Conservation (phyloP, 1,140 invertebrate genomes). For the Caerostris darwini region DNA sequence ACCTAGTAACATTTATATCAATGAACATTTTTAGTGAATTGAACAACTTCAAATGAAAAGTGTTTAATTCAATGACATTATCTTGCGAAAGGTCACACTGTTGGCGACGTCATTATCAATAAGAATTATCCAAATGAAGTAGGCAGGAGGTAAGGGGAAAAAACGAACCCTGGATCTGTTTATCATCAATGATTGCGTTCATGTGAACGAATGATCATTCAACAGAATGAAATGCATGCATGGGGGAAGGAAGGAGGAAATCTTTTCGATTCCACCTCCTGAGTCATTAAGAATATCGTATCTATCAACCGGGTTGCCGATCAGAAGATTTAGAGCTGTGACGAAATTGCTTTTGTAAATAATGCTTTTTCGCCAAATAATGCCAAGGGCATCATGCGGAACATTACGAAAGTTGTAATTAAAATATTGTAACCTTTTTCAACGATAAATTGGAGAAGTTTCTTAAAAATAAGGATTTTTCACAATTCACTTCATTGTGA, state of each 20-base stretch:
- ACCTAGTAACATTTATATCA: too few species aligned
- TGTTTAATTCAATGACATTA: background rate
- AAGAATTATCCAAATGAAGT: slow-evolving; percentile 12
- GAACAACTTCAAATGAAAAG: too few species aligned
- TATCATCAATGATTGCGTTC: background rate
- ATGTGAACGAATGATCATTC: background rate
- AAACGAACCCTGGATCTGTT: background rate
- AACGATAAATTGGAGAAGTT: too few species aligned
- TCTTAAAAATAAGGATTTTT: too few species aligned
- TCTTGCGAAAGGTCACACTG: background rate
- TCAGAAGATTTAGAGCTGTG: background rate
- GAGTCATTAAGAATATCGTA: background rate
- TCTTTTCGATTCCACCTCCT: background rate
- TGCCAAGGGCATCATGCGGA: background rate
- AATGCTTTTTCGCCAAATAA: background rate
- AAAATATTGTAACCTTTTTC: too few species aligned
- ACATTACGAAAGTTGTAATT: too few species aligned
- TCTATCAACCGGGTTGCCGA: background rate
- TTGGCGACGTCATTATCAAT: background rate
- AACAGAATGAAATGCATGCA: background rate
- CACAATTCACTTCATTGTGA: too few species aligned
- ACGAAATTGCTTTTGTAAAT: background rate
- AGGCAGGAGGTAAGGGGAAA: background rate
- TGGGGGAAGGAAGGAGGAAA: background rate
- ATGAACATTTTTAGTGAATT: too few species aligned